Base-by-base conservation (phyloP, 2,113 vertebrate species). In the Fregetta grallaria region DNA sequence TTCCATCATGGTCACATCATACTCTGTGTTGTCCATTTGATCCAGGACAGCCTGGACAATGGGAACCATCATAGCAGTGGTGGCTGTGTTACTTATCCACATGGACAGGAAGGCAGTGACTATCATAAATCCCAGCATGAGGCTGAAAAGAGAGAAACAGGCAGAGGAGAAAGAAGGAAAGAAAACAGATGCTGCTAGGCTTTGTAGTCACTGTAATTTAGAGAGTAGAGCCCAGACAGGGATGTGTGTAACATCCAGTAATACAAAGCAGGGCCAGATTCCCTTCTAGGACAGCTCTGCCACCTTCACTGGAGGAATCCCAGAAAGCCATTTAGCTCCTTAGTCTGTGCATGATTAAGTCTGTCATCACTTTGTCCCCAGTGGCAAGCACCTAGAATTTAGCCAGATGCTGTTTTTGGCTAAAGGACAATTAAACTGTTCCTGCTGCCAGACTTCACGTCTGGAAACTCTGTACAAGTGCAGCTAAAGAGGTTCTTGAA, bases 51-150 rank as follows among this genome's bases (percentile, higher is more conserved):
- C 99, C 95, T 99, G 99, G 62, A 99, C 98, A 15, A 99, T 99
- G 68, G 99, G 99, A 73, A 99, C 98, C 99, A 99, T 99, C 99
- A 99, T 99, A 82, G 99, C 99, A 2, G 99, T 99, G 86, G 99
- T 99, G 50, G 99, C 99, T 1, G 99, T 99, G 98, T 99, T 99
- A 96, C 99, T 99, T 98, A 99, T 99, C 99, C 99, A 99, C 99
- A 99, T 99, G 94, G 99, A 99, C 80, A 99, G 97, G 95, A 99
- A 99, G 66, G 99, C 99, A 1, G 99, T 99, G 95, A 99, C 98
- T 3, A 97, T 38, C 99, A 99, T 99, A 95, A 99, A 99, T 55
- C 99, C 99, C 97, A 99, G 91, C 99, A 99, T 99, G 86, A 99
- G 97, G 52, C 99, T 99, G 97, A 45, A 85, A 87, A 50, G 50